A percentile compares a stretch with the other conserved stretches of the same genome.
phyloP scores from a whole-genome alignment of 2,797 vertebrate species.

The Odontamblyopus rebecca region DNA sequence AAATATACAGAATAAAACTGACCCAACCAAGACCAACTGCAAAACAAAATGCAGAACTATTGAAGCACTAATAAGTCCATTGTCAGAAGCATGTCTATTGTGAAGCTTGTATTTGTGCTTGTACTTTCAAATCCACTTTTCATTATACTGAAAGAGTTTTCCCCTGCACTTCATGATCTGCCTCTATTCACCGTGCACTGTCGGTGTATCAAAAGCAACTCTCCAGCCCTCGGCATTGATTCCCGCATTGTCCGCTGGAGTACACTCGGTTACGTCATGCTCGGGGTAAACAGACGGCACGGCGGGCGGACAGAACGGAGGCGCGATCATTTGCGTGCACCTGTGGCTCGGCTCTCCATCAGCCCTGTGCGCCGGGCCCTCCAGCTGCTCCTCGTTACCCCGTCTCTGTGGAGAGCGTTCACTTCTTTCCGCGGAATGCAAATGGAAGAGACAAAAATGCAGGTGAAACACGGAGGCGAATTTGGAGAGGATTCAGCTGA shows the following conservation, averaged over 20 bases:
- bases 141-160: not conserved
- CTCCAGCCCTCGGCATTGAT: conserved; percentile 2
- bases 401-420: conserved; percentile 1
- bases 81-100: not conserved
- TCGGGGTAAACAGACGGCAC: conserved; percentile 6
- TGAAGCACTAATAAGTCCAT: not conserved
- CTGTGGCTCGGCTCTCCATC: conserved; percentile 31
- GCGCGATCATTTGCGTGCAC: conserved; percentile 1
- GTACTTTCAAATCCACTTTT: not conserved
- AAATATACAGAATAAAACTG: not conserved
- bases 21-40: not conserved
- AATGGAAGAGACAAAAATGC: conserved; percentile 6
- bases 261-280: conserved; percentile 2
- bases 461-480: not conserved
- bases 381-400: conserved; percentile 20
- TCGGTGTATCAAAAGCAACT: conserved; percentile 6
- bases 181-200: not conserved
- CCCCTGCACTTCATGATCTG: not conserved
- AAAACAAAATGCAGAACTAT: no score
- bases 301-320: conserved; percentile 5
- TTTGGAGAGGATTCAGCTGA: conserved; percentile 7
- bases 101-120: not conserved
- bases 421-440: conserved; percentile 5
- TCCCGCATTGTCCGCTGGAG: conserved; percentile 14
- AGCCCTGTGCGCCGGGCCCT: conserved; percentile 6